Conservation (phyloP, 30 jellyfish, hydroid and myxozoan genomes). For the Pelagia noctiluca region DNA sequence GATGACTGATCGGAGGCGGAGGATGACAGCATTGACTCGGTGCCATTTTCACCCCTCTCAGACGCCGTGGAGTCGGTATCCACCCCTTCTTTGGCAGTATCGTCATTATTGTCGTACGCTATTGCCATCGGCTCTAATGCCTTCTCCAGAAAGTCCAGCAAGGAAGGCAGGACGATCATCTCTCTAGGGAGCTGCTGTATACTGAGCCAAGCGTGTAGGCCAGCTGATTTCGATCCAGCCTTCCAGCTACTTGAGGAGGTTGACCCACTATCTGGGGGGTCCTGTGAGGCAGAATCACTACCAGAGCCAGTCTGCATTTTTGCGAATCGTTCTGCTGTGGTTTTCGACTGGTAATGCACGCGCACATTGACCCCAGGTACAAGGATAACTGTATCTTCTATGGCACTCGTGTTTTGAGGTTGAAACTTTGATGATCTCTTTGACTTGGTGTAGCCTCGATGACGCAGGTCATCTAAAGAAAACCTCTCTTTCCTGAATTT, state of each 20-base stretch:
- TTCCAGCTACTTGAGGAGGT: slow-evolving; percentile 46
- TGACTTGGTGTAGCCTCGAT: slow-evolving; percentile 33
- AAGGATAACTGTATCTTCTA: slow-evolving; percentile 78
- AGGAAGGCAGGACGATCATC: slow-evolving; percentile 90
- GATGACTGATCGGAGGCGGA: slow-evolving; percentile 80
- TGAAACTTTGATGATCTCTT: slow-evolving; percentile 45
- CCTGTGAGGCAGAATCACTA: slow-evolving; percentile 29
- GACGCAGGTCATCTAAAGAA: slow-evolving; percentile 40
- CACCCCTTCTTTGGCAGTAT: slow-evolving; percentile 18
- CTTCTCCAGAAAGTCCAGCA: slow-evolving; percentile 85
- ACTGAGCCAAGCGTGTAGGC: slow-evolving; percentile 81
- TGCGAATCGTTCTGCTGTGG: slow-evolving; percentile 58
- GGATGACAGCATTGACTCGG: slow-evolving; percentile 85
- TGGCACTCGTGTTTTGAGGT: slow-evolving; percentile 32
- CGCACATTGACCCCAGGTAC: slow-evolving; percentile 92
- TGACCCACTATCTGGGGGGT: slow-evolving; percentile 48
- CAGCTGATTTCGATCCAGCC: slow-evolving; percentile 81
- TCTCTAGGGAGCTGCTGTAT: slow-evolving; percentile 89
- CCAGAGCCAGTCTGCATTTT: slow-evolving; percentile 54
- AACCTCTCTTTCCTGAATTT: slow-evolving; percentile 48
- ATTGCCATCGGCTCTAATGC: slow-evolving; percentile 85
- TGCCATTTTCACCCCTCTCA: slow-evolving; percentile 54
- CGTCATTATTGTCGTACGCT: slow-evolving; percentile 39
- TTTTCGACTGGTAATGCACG: slow-evolving; percentile 81
- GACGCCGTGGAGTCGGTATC: slow-evolving; percentile 47